Base-by-base conservation (phyloP, 1,140 invertebrate genomes). In the Drosophila kanapiae region DNA sequence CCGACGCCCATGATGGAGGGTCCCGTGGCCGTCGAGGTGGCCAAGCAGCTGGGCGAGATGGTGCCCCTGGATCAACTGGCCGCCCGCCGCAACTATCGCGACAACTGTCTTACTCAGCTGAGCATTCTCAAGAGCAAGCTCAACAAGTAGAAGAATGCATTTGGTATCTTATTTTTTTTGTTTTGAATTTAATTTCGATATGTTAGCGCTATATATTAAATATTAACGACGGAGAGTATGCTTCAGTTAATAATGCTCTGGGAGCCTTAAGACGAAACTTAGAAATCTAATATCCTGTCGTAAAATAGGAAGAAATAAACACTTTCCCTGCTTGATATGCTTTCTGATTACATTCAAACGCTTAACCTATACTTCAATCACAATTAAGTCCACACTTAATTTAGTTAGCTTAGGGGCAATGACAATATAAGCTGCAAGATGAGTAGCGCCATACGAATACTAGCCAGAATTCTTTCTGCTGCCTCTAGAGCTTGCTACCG, bases 51-150 rank as follows among this genome's bases (percentile, higher is more conserved):
- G 29, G 95, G 96, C 70, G 93, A 94, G 13, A 95, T 95, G 87
- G 95, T 97, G 23, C 97, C 98, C 0, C 76, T 98, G 14, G 95
- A 97, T 31, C 95, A 96, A 83, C 93, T 99, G 18, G 94, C 94
- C 45, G 95, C 97, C 62, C 93, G 97, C 68, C 94, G 97, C 45
- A 94, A 94, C 3, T 99, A 98, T 97, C 94, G 98, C 40, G 98
- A 99, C 91, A 94, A 95, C 29, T 96, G 96, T 68, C 94, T 99
- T 10, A 96, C 96, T 0, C 95, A 96, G 61, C 93, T 99, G 10
- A 96, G 97, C 8, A 93, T 96, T 75, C 93, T 99, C 29, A 99
- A 98, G 91, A 96, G 95, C 80, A 95, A 97, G 54, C 68, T 93
- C 3, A 88, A 91, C 63, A 63, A 91, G 33, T 64, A 77, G 45